Evolutionary conservation across 2,113 vertebrate genomes (phyloP), one percentile per base, ranked within the genome.

Genomic region (Ictalurus punctatus): DNA sequence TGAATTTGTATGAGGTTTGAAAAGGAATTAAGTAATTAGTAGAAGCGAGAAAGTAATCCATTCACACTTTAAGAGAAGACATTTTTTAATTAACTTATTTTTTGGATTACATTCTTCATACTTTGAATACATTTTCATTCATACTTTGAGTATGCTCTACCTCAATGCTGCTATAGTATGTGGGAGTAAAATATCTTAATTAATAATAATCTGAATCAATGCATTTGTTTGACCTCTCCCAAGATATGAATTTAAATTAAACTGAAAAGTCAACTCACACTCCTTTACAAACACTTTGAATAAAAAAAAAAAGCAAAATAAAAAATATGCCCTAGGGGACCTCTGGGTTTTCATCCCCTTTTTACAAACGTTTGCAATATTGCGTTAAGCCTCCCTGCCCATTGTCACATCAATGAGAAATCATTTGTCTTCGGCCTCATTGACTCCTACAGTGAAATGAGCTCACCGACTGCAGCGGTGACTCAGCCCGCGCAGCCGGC

Each of bases 341-440:
- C 44, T 81, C 6, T 14, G 44, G 63, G 25, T 54, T 67, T 81
- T 69, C 19, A 6, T 23, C 4, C n/a, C n/a, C 10, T 74, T 83
- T 54, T 83, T 58, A 83, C 63, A 69, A 21, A 44, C 10, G 52
- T 65, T 78, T 10, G 37, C 73, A 67, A 58, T 63, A 67, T 89
- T 80, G 6, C 83, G 59, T 80, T 58, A 79, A 79, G 59, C 44
- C n/a, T 69, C 67, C 74, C 71, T 79, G 61, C 74, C 74, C 27
- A n/a, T 85, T 85, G 83, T 79, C 27, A 85, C 59, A 52, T 86
- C 83, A 83, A 54, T 85, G 44, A 85, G 79, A 79, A 90, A 87
- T 79, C 79, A 86, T 87, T 89, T 71, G 84, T 90, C 90, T 90
- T 91, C 83, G 82, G 87, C 83, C 87, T 83, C 86, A 86, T 86